Evolutionary conservation across 2,113 vertebrate species (phyloP), one percentile per base, ranked within the genome.

Genomic region (Poeciliopsis occidentalis): DNA sequence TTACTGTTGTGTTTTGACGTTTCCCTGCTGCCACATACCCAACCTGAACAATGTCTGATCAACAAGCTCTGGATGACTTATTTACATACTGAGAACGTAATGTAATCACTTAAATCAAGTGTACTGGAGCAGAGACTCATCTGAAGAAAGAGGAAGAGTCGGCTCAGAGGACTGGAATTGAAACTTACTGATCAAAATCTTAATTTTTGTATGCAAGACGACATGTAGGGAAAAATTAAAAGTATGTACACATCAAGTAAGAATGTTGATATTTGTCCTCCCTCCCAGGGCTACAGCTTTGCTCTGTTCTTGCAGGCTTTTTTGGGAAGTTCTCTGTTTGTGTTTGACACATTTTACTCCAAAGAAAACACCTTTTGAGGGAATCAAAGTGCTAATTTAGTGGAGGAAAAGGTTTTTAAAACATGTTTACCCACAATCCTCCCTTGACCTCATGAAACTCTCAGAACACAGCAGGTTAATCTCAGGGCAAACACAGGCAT

Each of bases 381-480:
- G 24, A 57, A 57, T 57, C 51, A 26, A 65, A 65, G 32, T 34
- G 17, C 19, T 10, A 22, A 22, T 57, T 57, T 8, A n/a, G 8
- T 22, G 22, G 22, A 11, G 24, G 51, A 57, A 22, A n/a, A 57
- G 22, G 51, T 10, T 57, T 57, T 57, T n/a, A 24, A n/a, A 57
- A n/a, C 17, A 24, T 17, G 51, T 37, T 60, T 26, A 63, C 57
- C 37, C 8, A 37, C 63, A 44, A 44, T 64, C 51, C 57, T 39
- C 3, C 65, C 4, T 0, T 37, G 78, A 88, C 80, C 83, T 64
- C 27, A 19, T 62, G 60, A 76, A 75, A 62, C 65, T 51, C 17
- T 10, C 51, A 73, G 62, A 64, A 29, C 39, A 19, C 15, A 73
- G 64, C 37, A 32, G 68, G 3, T 69, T 62, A 31, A 37, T 67